A percentile compares a stretch with the other conserved stretches of the same genome.
Conservation (phyloP, 2,113 vertebrate genomes). For the Ceyx margarethae region DNA sequence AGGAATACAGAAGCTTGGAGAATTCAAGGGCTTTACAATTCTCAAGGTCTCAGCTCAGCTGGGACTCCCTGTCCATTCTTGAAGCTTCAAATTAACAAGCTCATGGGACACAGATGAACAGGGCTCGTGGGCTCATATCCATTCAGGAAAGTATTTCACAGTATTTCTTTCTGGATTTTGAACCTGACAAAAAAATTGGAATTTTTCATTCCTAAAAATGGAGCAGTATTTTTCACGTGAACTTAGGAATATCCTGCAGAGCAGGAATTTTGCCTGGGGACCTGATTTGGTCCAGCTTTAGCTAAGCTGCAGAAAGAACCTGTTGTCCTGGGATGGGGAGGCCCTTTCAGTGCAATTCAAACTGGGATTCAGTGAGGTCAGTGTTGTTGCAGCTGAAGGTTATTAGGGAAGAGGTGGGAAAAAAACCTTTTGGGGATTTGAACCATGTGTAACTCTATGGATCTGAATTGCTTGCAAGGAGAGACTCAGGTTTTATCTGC, state of each 20-base stretch:
- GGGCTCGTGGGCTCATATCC: background rate
- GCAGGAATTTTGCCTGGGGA: background rate
- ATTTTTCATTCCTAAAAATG: background rate
- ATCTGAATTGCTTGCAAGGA: background rate
- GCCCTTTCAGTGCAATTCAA: background rate
- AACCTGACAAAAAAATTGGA: background rate
- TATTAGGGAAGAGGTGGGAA: background rate
- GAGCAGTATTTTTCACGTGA: background rate
- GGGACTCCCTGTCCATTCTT: background rate
- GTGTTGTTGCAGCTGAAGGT: background rate
- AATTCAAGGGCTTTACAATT: background rate
- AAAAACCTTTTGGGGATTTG: background rate
- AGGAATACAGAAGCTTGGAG: background rate
- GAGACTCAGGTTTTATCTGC: background rate
- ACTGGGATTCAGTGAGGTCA: background rate
- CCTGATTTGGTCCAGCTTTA: background rate
- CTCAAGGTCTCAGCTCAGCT: background rate
- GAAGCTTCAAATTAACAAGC: background rate
- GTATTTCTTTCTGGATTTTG: background rate
- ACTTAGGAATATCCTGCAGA: background rate
- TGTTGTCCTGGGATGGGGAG: background rate
- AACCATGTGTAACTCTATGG: background rate
- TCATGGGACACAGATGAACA: background rate
- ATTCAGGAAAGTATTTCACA: background rate
- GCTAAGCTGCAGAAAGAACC: background rate